Base-by-base conservation (phyloP, 2,888 invertebrate species). In the Matsumyia berberina region DNA sequence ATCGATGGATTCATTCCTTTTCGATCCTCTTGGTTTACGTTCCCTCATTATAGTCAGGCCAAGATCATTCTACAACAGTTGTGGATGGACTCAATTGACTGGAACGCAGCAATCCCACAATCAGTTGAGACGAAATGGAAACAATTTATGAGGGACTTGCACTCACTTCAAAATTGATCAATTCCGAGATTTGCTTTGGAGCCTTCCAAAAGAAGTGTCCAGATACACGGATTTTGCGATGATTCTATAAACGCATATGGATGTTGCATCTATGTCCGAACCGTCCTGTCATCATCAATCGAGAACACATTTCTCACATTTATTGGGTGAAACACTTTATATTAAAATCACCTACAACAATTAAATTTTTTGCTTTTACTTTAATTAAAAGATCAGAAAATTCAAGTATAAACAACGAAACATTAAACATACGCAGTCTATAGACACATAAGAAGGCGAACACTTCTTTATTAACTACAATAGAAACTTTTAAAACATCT, bases 61-160 rank as follows among this genome's bases (percentile, higher is more conserved):
- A 1, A 81, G 83, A 76, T 87, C 3, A n/a, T 35, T 2, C 44
- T 87, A 11, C 86, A 87, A 31, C 55, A 86, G 64, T 19, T 81
- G 5, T 86, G 76, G 72, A 35, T 74, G 0, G 73, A 78, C 42
- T 73, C 78, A 15, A 5, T 81, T 9, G 55, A n/a, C n/a, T n/a
- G n/a, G n/a, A n/a, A 72, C 37, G 24, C 44, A n/a, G n/a, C 57
- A 17, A 66, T 69, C 0, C 69, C 77, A n/a, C 24, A 49, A n/a
- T 39, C 9, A 11, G 7, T 69, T 8, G 39, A 33, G 0, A 51
- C 39, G 0, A 31, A 37, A 29, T 76, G 76, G 66, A 15, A 31
- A 19, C 29, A 44, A 4, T 57, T 78, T 8, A 37, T 44, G 37
- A 12, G 0, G 11, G 60, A 42, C 19, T 19, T 77, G 2, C 9